A percentile compares a stretch with the other conserved stretches of the same genome.
phyloP scores from a whole-genome alignment of 1,140 invertebrate genomes.

The Bombus fervidus region DNA sequence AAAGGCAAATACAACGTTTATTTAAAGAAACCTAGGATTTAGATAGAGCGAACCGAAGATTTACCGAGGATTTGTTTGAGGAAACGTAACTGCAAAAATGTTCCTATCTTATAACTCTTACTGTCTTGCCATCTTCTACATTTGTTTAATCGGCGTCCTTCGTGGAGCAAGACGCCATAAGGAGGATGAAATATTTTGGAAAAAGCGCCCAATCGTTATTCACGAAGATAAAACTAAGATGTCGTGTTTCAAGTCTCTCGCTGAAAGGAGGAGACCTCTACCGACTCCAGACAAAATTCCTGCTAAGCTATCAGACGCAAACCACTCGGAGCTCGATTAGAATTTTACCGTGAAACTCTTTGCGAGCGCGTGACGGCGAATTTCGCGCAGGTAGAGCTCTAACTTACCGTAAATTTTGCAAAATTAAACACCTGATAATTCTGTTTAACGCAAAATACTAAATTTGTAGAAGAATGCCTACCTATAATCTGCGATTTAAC shows the following conservation, averaged over 20 bases:
- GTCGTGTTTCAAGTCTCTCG: background rate
- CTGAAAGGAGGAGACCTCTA: background rate
- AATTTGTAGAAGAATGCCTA: background rate
- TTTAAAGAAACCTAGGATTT: background rate
- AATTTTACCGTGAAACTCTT: background rate
- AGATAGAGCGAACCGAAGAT: background rate
- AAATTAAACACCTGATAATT: background rate
- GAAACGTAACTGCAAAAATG: background rate
- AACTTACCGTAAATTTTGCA: background rate
- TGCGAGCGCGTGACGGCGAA: too few species aligned
- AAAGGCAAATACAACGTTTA: background rate
- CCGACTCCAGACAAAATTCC: background rate
- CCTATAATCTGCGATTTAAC: background rate
- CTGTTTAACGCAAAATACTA: too few species aligned
- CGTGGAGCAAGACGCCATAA: too few species aligned
- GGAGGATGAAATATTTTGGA: background rate
- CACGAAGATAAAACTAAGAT: background rate
- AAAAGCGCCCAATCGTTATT: background rate
- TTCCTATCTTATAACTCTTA: background rate
- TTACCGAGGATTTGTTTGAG: background rate
- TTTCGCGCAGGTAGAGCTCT: too few species aligned
- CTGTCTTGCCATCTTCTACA: background rate
- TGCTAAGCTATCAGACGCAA: background rate
- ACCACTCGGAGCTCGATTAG: background rate
- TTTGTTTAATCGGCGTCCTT: background rate